These are phyloP conservation scores for Tachyglossus aculeatus DNA, from an alignment of 2,797 vertebrate species.

Conservation along the genomic window DNA sequence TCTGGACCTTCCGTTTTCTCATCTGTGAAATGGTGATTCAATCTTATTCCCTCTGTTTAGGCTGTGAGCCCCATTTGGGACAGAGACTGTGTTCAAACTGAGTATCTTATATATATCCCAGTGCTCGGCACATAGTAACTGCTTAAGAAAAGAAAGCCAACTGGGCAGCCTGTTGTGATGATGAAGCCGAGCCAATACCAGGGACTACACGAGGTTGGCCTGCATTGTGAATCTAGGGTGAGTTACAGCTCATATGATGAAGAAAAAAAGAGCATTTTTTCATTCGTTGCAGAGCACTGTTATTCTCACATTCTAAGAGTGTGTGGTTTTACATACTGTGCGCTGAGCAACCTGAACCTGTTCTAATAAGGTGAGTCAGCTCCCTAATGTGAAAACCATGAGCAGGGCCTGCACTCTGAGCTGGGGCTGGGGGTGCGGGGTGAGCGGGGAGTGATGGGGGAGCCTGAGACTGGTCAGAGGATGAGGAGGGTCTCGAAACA, in stretches of 20 bases:
- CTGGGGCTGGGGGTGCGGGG: neutral
- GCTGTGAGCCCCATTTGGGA: no score
- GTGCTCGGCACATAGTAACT: no score
- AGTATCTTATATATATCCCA: no score
- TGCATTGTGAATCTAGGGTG: conserved; percentile 9
- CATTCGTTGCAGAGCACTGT: conserved; percentile 9
- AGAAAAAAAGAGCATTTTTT: neutral
- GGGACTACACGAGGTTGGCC: conserved; percentile 2
- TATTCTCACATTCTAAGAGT: neutral
- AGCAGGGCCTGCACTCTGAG: neutral
- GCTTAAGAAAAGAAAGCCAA: no score
- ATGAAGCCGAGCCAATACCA: neutral
- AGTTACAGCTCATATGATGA: conserved; percentile 6
- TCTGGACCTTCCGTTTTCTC: no score
- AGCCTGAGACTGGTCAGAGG: no score
- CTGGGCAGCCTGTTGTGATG: neutral
- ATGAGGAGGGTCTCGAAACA: conserved; percentile 10
- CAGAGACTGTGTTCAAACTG: no score
- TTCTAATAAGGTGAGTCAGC: conserved; percentile 40
- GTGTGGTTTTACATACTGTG: neutral
- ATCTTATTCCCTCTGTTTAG: no score
- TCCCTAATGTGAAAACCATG: conserved; percentile 47
- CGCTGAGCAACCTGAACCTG: conserved; percentile 55
- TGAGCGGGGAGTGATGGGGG: no score
- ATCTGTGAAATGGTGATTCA: no score